Base-by-base conservation (phyloP, 2,113 vertebrate genomes). In the Cyprinodon tularosa region DNA sequence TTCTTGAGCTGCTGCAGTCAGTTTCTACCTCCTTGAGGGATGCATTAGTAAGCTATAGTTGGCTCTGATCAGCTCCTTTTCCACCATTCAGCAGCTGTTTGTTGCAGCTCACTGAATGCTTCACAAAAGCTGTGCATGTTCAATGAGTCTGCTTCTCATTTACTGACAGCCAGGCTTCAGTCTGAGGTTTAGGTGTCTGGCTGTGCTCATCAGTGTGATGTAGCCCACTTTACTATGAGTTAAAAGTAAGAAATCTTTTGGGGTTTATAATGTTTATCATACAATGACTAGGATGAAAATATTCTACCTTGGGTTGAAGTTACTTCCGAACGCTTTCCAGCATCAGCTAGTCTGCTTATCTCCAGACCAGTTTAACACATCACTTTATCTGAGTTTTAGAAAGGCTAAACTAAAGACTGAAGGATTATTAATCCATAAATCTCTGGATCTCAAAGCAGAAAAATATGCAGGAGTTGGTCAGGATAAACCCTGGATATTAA, bases 21-120 rank as follows among this genome's bases (percentile, higher is more conserved):
- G 17, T 38, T 15, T 61, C 14, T 73, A 62, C 42, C 61, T 38
- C 61, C 72, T 77, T 73, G 64, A 71, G 61, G 53, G 53, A 15
- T 71, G 48, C 66, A 40, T 60, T 83, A 78, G 78, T 78, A 70
- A 76, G n/a, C 59, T 60, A 62, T 61, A 70, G 60, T 65, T 76
- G 29, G 53, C 57, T 39, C 62, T 66, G 77, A 71, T 66, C 66
- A 74, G 63, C 72, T 63, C n/a, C 57, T 62, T 17, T 39, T 61
- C 70, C 68, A 48, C 66, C 62, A 39, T 40, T 66, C 20, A 66
- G 66, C 61, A 66, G 67, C 48, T 63, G 65, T 71, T 76, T 62
- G n/a, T 62, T 44, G 15, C 59, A 73, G 69, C 60, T 60, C 42
- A 12, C 10, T 61, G 62, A 53, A 37, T 37, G 12, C n/a, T 63